Percentiles rank a stretch among this genome's conserved stretches.
These are phyloP conservation scores for Sternarchorhynchus goeldii DNA, from an alignment of 2,797 vertebrate genomes.

Conservation along the genomic window DNA sequence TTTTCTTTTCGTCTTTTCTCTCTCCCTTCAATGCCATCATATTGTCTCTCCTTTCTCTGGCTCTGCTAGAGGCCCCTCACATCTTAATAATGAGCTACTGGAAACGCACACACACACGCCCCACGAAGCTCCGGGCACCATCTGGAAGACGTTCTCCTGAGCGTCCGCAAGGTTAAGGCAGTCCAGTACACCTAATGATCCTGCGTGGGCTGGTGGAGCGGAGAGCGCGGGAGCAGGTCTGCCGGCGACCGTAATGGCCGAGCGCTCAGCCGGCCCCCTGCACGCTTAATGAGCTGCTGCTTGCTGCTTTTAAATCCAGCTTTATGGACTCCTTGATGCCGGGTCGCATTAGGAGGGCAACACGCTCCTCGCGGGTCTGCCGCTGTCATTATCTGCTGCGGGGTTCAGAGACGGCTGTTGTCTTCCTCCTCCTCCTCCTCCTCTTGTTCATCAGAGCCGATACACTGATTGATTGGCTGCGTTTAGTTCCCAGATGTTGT, in stretches of 20 bases:
- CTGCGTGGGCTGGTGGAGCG: slow-evolving; percentile 75
- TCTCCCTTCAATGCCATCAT: slow-evolving; percentile 33
- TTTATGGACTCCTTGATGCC: slow-evolving; percentile 71
- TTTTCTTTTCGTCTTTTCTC: not conserved
- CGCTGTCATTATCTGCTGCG: slow-evolving; percentile 39
- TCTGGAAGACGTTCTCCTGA: slow-evolving; percentile 48
- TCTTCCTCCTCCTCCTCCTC: slow-evolving; percentile 29
- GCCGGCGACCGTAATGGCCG: slow-evolving; percentile 34
- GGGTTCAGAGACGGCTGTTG: slow-evolving; percentile 14
- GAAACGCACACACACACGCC: slow-evolving; percentile 59
- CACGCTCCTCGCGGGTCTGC: slow-evolving; percentile 50
- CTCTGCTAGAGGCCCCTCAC: slow-evolving; percentile 67
- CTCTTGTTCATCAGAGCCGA: slow-evolving; percentile 14
- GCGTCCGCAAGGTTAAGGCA: slow-evolving; percentile 75
- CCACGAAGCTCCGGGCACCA: slow-evolving; percentile 44
- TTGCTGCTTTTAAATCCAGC: slow-evolving; percentile 66
- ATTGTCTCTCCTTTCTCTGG: slow-evolving; percentile 61
- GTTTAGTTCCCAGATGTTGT: not conserved
- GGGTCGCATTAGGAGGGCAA: slow-evolving; percentile 64
- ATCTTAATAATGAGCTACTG: slow-evolving; percentile 73
- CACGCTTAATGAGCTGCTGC: slow-evolving; percentile 65
- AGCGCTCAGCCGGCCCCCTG: slow-evolving; percentile 58
- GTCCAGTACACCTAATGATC: slow-evolving; percentile 75
- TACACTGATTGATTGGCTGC: slow-evolving; percentile 31
- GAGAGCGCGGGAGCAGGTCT: slow-evolving; percentile 43